Evolutionary conservation across 2,797 vertebrate genomes (phyloP), one percentile per base, ranked within the genome.

Genomic region (Periparus ater): DNA sequence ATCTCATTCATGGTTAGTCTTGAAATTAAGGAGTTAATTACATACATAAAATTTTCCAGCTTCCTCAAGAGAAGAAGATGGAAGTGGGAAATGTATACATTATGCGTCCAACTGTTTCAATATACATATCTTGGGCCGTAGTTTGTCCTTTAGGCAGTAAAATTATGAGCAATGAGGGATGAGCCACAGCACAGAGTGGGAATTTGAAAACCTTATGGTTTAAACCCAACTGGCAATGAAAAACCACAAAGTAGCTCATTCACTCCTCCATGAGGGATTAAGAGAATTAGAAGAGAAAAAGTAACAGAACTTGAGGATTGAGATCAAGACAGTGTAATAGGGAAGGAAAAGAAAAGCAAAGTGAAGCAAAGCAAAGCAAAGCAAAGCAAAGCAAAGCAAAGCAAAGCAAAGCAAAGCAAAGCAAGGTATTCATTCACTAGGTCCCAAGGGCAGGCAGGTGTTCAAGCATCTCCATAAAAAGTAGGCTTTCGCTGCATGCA

Each of bases 401-500:
- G 21, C 34, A n/a, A 45, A 17, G 14, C 42, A 36, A 36, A 36
- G 36, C 36, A 36, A 36, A 40, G 38, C 38, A 40, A 40, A 40
- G 10, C 4, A 70, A 48, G 9, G 13, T 17, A 72, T 51, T 65
- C 1, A 32, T 25, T 38, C 13, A 14, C 12, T 26, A 27, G n/a
- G 34, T 72, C 38, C 21, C 17, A 38, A 20, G 13, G 9, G 8
- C 27, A 29, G 13, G 29, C 19, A 53, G 13, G 29, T 22, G 21
- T 18, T 73, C 45, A 60, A 40, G 17, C 20, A 34, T 22, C 25
- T 53, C 40, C 29, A 47, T 1, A 4, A 21, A 40, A 60, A 40
- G 20, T 25, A 45, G 17, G 11, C 5, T n/a, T 51, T 16, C 3
- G 4, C 19, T 1, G 3, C 19, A 11, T 13, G 9, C 22, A 22